phyloP scores from a whole-genome alignment of 2,888 invertebrate species.

The Chalcis sispes region DNA sequence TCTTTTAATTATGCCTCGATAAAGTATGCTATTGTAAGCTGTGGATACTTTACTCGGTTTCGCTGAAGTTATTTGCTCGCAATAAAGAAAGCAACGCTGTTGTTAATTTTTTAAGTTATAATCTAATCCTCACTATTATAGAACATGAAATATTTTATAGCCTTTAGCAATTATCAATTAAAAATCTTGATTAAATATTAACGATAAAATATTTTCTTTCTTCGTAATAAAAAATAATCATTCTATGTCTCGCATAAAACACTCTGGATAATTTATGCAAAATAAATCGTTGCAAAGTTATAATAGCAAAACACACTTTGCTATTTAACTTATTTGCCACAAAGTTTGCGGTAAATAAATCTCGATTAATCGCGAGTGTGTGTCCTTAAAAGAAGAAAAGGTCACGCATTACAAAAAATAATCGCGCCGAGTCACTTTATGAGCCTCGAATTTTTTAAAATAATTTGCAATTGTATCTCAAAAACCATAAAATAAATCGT shows the following conservation, averaged over 20 bases:
- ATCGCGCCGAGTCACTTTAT: neutral
- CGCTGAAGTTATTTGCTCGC: too few species aligned
- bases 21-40: neutral
- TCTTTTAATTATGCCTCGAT: neutral
- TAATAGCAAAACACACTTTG: neutral
- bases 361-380: neutral
- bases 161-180: too few species aligned
- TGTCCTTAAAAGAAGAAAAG: neutral
- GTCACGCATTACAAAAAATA: neutral
- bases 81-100: too few species aligned
- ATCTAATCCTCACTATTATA: too few species aligned
- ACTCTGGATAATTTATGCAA: constrained; percentile 19
- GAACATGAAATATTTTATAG: too few species aligned
- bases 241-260: too few species aligned
- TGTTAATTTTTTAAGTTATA: too few species aligned
- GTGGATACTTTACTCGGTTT: neutral
- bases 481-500: constrained; percentile 30
- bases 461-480: constrained; percentile 17
- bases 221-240: too few species aligned
- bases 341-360: constrained; percentile 25
- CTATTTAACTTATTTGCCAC: neutral
- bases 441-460: constrained; percentile 1
- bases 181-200: too few species aligned
- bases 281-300: constrained; percentile 14
- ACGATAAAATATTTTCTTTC: too few species aligned